Percentiles rank a stretch among this genome's conserved stretches.
These are phyloP conservation scores for Acrossocheilus wenchowensis DNA, from an alignment of 2,797 vertebrate species.

Conservation along the genomic window DNA sequence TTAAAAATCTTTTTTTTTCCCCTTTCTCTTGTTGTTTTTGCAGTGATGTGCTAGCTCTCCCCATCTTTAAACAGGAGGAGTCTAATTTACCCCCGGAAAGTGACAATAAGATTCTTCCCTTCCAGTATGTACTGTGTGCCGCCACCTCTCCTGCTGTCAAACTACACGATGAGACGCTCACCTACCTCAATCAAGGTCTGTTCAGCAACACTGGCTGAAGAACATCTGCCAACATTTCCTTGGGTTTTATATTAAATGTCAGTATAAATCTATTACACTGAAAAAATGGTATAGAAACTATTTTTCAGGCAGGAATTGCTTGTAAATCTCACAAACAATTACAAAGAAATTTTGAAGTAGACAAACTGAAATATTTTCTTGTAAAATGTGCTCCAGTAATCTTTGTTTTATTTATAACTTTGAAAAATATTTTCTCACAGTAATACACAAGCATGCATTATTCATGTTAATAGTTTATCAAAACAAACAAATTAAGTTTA, in stretches of 20 bases:
- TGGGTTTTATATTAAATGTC: neutral
- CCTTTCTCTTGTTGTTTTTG: neutral
- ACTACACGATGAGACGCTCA: slow-evolving; percentile 96
- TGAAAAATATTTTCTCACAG: neutral
- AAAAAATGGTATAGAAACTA: neutral
- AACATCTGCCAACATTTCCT: slow-evolving; percentile 59
- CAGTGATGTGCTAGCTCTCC: slow-evolving; percentile 95
- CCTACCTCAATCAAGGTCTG: slow-evolving; percentile 98
- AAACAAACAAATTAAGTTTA: neutral
- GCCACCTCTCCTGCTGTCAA: slow-evolving; percentile 97
- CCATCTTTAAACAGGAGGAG: slow-evolving; percentile 99
- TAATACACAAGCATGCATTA: neutral
- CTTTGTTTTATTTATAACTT: neutral
- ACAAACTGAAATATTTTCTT: neutral
- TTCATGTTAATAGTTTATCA: neutral
- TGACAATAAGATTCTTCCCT: slow-evolving; percentile 94
- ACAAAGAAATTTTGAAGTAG: neutral
- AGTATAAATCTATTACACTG: neutral
- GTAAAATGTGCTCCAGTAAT: neutral
- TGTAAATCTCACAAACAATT: neutral
- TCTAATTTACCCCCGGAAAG: slow-evolving; percentile 90
- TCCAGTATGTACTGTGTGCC: slow-evolving; percentile 96
- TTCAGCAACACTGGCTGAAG: neutral
- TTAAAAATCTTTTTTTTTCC: neutral
- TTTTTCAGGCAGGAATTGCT: neutral